Conservation (phyloP, 1,140 invertebrate genomes). For the Bombus polaris region DNA sequence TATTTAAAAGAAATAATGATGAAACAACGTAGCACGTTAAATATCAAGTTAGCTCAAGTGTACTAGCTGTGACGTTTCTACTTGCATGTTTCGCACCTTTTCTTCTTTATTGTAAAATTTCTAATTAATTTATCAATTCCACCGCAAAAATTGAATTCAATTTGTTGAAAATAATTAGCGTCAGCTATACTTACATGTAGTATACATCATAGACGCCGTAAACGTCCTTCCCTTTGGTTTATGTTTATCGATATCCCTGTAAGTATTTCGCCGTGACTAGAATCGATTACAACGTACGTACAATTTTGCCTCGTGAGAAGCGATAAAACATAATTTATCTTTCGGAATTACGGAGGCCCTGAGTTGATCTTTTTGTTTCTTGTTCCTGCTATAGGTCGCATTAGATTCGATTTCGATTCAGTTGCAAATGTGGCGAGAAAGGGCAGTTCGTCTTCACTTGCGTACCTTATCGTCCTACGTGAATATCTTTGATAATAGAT, state of each 20-base stretch:
- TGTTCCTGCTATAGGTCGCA: not conserved
- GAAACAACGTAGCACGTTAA: not conserved
- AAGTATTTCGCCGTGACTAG: constrained; percentile 46
- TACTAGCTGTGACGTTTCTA: not conserved
- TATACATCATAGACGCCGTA: not conserved
- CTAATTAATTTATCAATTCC: constrained; percentile 39
- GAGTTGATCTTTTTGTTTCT: not conserved
- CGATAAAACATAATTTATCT: not conserved
- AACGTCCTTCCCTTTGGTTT: constrained; percentile 38
- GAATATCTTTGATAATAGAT: not conserved
- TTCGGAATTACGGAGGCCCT: not conserved
- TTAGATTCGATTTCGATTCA: not conserved
- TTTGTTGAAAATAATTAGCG: constrained; percentile 14
- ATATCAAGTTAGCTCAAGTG: not conserved
- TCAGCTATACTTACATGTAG: not conserved
- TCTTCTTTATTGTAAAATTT: not conserved
- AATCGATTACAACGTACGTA: constrained; percentile 29
- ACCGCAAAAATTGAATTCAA: constrained; percentile 7
- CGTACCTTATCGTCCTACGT: not conserved
- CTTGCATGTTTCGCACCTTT: not conserved
- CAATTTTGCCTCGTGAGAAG: not conserved
- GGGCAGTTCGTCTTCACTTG: not conserved
- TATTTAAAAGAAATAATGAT: not conserved
- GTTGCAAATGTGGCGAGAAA: not conserved
- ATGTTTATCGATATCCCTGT: constrained; percentile 22